Percentiles rank a stretch among this genome's conserved stretches.
These are phyloP conservation scores for Pseudopodoces humilis DNA, from an alignment of 2,113 vertebrate genomes.

Conservation along the genomic window DNA sequence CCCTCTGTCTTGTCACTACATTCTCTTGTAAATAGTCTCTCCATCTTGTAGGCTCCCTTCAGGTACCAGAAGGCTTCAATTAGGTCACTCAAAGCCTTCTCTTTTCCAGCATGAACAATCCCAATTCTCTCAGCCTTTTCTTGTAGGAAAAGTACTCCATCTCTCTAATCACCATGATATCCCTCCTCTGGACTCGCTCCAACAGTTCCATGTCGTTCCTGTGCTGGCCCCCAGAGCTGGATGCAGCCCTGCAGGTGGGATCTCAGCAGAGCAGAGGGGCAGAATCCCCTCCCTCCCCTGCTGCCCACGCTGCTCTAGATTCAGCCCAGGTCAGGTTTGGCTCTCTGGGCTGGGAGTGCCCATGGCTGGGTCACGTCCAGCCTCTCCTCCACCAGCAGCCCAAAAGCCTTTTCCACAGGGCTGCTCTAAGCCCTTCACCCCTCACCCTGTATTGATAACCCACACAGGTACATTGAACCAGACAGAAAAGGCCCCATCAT, in stretches of 20 bases:
- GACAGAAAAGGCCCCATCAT: not conserved
- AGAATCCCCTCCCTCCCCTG: not conserved
- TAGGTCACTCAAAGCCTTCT: not conserved
- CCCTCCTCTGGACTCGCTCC: not conserved
- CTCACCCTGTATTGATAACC: not conserved
- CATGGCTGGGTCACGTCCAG: not conserved
- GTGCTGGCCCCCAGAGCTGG: not conserved
- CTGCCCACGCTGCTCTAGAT: fast-evolving
- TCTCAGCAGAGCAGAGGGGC: not conserved
- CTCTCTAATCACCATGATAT: not conserved
- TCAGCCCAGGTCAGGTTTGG: fast-evolving
- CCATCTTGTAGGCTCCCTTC: not conserved
- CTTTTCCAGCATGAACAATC: not conserved
- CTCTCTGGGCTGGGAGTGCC: not conserved
- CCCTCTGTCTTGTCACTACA: not conserved
- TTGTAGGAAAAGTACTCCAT: not conserved
- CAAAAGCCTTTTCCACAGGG: not conserved
- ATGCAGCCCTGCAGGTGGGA: not conserved
- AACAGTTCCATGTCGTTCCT: not conserved
- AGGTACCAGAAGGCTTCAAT: no score
- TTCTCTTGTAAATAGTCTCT: not conserved
- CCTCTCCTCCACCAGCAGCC: not conserved
- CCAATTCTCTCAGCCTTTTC: not conserved
- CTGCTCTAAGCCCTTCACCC: not conserved
- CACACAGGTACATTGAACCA: not conserved